Evolutionary conservation across 2,113 vertebrate species (phyloP), one percentile per base, ranked within the genome.

Genomic region (Gymnobelideus leadbeateri): DNA sequence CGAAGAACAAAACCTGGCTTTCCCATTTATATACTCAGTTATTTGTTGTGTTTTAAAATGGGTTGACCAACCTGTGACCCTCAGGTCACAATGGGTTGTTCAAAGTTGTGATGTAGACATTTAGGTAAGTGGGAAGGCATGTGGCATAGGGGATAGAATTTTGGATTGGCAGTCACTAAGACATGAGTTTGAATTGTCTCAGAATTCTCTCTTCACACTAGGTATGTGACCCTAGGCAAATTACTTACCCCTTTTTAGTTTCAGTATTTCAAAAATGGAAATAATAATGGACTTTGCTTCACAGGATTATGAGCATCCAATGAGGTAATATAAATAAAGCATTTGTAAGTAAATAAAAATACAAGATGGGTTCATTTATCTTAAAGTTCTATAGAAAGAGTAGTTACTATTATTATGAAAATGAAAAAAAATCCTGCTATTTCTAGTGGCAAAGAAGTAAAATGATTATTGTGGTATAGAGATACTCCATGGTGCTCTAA

Each of bases 191-290:
- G 84, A 95, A 92, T 95, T 19, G 93, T 77, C 11, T 91, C 54
- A 52, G 3, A n/a, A n/a, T n/a, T n/a, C n/a, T n/a, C n/a, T n/a
- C n/a, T n/a, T n/a, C n/a, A 90, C n/a, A 91, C 8, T 10, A 93
- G 50, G 90, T 94, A 10, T 91, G 7, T 89, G 92, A 95, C 93
- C 46, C 4, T 93, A 91, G 77, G 57, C 4, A 94, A 90, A 92
- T 90, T 23, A 93, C 1, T 90, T 90, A n/a, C 53, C 8, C 51
- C 50, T 43, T 51, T 47, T 52, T 25, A 91, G 54, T 94, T 92
- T 96, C 57, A 31, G 14, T 8, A 89, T 91, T 8, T 92, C 50
- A 84, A 95, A 95, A 92, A 52, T 89, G 28, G 26, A 51, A 19
- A 8, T 37, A 43, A 50, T 52, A 91, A 55, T 2, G 90, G 51